These are phyloP conservation scores for Myrmophylax atrothorax DNA, from an alignment of 2,113 vertebrate genomes.

Conservation along the genomic window DNA sequence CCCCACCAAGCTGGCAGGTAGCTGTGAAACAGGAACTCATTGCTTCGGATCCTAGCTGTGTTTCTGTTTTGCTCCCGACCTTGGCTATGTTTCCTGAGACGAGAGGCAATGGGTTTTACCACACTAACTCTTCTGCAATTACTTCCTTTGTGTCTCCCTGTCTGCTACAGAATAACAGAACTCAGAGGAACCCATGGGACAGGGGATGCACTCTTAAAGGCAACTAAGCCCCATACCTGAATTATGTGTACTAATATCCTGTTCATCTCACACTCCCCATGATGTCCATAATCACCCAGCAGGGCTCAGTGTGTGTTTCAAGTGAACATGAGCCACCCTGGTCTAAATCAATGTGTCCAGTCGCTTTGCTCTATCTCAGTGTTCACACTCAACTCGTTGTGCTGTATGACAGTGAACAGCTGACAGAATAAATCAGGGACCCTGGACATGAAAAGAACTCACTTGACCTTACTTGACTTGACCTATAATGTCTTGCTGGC, in stretches of 20 bases:
- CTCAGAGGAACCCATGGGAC: background rate
- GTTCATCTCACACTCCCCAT: background rate
- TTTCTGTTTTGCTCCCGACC: background rate
- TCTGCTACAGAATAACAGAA: background rate
- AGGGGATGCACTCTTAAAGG: background rate
- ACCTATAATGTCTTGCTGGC: slow-evolving; percentile 52
- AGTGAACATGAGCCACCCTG: background rate
- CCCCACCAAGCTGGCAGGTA: accelerated
- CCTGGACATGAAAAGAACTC: slow-evolving; percentile 47
- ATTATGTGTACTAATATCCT: background rate
- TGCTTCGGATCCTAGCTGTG: background rate
- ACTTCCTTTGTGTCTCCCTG: background rate
- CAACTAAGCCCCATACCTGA: background rate
- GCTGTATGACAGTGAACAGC: slow-evolving; percentile 38
- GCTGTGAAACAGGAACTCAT: background rate
- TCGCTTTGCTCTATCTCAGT: background rate
- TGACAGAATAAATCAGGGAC: slow-evolving; percentile 55
- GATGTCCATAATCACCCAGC: slow-evolving; percentile 45
- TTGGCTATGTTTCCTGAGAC: background rate
- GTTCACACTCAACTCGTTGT: background rate
- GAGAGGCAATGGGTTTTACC: background rate
- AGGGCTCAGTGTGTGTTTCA: background rate
- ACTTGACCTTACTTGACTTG: slow-evolving; percentile 60
- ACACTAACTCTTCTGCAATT: background rate
- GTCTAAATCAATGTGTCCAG: background rate